Base-by-base conservation (phyloP, 2,888 invertebrate species). In the Tenthredo distinguenda region DNA sequence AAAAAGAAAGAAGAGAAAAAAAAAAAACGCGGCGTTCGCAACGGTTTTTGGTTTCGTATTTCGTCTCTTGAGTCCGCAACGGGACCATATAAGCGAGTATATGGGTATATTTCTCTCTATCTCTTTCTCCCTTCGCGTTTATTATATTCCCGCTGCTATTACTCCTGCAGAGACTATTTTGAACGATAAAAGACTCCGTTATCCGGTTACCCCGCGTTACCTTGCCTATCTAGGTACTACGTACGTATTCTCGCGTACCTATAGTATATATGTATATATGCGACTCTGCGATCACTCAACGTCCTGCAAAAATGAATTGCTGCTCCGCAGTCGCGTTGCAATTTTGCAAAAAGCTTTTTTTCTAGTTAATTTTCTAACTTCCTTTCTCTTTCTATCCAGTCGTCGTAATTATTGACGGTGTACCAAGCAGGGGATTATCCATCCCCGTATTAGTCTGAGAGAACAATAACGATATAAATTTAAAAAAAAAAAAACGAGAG, bases 21-120 rank as follows among this genome's bases (percentile, higher is more conserved):
- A 12, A 15, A 15, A 15, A 58, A 58, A 40, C 58, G 26, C 37
- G 1, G 37, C 37, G 81, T 81, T 81, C 31, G 81, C 81, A 81
- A 81, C 81, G 58, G 81, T 81, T 81, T 77, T 62, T 55, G 26
- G 81, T 81, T 62, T 81, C 81, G 26, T 62, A 62, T 81, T 81
- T 81, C 81, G 37, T 81, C 62, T 15, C 26, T 21, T 21, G n/a
- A 10, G 15, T n/a, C 37, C 10, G 9, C 58, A 9, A 31, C 0
- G 10, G 43, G 6, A 18, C 71, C 71, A n/a, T 37, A 18, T 37
- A 37, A 18, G 4, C 34, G 37, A 18, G 26, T 74, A 21, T 31
- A 68, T 34, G 12, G 3, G 9, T 74, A 10, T 26, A 40, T 40
- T 74, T 74, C 9, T 40, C 18, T 72, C 21, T 26, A 26, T 74